Percentiles rank a stretch among this genome's conserved stretches.
Conservation (phyloP, 1,140 invertebrate genomes). For the Nylanderia fulva region DNA sequence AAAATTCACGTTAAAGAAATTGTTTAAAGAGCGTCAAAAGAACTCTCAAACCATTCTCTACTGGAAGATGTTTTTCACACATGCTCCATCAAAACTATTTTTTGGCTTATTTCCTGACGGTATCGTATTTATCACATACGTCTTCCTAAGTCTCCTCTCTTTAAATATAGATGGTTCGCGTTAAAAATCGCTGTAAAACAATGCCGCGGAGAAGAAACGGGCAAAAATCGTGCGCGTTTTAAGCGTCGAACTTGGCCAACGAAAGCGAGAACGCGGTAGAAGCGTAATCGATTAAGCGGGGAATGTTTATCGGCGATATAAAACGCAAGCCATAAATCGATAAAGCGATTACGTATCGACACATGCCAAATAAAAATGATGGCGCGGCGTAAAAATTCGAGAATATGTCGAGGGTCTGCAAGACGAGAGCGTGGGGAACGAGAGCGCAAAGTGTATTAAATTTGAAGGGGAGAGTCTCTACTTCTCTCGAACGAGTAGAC, state of each 20-base stretch:
- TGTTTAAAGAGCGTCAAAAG: neutral
- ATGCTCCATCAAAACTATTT: neutral
- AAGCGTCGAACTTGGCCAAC: conserved; percentile 22
- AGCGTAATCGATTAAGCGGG: conserved; percentile 44
- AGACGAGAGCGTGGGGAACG: neutral
- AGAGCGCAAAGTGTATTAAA: conserved; percentile 47
- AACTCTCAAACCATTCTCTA: neutral
- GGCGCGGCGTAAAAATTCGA: conserved; percentile 48
- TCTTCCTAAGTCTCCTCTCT: neutral
- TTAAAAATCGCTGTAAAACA: conserved; percentile 29
- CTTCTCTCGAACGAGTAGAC: conserved; percentile 14
- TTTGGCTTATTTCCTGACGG: neutral
- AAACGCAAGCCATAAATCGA: conserved; percentile 56
- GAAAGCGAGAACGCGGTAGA: conserved; percentile 42
- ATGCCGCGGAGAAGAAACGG: neutral
- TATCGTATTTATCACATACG: neutral
- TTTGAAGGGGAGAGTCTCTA: conserved; percentile 46
- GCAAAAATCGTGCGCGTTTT: conserved; percentile 30
- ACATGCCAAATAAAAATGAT: conserved; percentile 58
- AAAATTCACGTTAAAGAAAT: neutral
- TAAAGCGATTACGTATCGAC: conserved; percentile 50
- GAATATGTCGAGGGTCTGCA: conserved; percentile 21
- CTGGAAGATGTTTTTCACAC: conserved; percentile 3
- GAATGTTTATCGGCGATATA: conserved; percentile 54
- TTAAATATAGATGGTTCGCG: neutral